Base-by-base conservation (phyloP, 1,140 invertebrate species). In the Diachasmimorpha longicaudata region DNA sequence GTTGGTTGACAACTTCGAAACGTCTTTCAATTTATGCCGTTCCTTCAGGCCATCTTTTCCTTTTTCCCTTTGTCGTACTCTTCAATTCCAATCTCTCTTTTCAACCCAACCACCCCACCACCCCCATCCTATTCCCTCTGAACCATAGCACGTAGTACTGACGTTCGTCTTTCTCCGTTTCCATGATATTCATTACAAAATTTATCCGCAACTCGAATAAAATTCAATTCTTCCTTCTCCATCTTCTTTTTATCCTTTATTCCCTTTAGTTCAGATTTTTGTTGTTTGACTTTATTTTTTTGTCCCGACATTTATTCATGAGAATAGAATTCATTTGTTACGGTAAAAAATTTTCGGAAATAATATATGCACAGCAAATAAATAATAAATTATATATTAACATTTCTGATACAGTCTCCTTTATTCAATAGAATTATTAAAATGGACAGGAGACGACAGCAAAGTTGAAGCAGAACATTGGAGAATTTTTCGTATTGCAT, bases 21-120 rank as follows among this genome's bases (percentile, higher is more conserved):
- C 84, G 80, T 85, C 84, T 86, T 86, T 87, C 85, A 87, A 87
- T 88, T 88, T 87, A 88, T 84, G 81, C 85, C 81, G 81, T 85
- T 81, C 82, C 80, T 79, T 79, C 66, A 81, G 84, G 81, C 81
- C 21, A 81, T 82, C 79, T 81, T 70, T 72, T 72, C 68, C 36
- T 46, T 75, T 66, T 72, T 70, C 71, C 75, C 74, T 67, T 75
- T 75, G 69, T 74, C 66, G 66, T 75, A 68, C 46, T 68, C 69
- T 70, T 48, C 31, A n/a, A 67, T 71, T 66, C 69, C 68, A 42
- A 37, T 58, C 52, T 63, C 73, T 36, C 48, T 55, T 58, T 36
- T 11, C 37, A n/a, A 5, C 23, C 55, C 74, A n/a, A 36, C 44
- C 74, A 13, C n/a, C 39, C 14, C 36, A 66, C 66, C 70, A 31